These are phyloP conservation scores for Napeogenes inachia DNA, from an alignment of 2,888 invertebrate species.

Conservation along the genomic window DNA sequence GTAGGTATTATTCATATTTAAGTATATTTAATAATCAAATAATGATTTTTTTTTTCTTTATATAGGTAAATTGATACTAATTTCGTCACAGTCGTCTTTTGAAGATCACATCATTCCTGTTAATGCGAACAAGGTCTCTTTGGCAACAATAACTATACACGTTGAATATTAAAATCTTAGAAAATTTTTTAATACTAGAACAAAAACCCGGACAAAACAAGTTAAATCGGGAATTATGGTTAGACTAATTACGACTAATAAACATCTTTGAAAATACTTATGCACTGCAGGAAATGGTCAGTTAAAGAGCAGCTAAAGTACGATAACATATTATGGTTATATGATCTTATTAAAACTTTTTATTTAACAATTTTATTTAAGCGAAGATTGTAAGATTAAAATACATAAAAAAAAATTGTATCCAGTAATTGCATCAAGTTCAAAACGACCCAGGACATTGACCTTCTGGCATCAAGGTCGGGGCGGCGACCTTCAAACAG, in stretches of 20 bases:
- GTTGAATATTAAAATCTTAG: too few species aligned
- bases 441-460: constrained; percentile 68
- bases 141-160: constrained; percentile 1
- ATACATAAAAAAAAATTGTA: constrained; percentile 7
- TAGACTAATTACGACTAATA: constrained; percentile 13
- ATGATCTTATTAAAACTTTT: background rate
- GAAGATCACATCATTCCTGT: background rate
- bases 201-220: constrained; percentile 1
- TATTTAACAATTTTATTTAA: too few species aligned
- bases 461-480: constrained; percentile 75
- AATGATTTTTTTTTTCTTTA: too few species aligned
- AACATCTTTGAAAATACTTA: constrained; percentile 10
- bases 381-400: background rate
- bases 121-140: background rate
- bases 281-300: constrained; percentile 18
- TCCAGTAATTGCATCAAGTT: constrained; percentile 52
- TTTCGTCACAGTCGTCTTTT: too few species aligned
- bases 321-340: constrained; percentile 24
- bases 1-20: too few species aligned
- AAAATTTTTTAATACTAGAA: background rate
- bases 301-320: constrained; percentile 9
- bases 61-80: too few species aligned
- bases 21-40: too few species aligned
- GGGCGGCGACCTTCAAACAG: constrained; percentile 74
- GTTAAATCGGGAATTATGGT: background rate